Conservation (phyloP, 2,888 invertebrate species). For the Rhamnusium bicolor region DNA sequence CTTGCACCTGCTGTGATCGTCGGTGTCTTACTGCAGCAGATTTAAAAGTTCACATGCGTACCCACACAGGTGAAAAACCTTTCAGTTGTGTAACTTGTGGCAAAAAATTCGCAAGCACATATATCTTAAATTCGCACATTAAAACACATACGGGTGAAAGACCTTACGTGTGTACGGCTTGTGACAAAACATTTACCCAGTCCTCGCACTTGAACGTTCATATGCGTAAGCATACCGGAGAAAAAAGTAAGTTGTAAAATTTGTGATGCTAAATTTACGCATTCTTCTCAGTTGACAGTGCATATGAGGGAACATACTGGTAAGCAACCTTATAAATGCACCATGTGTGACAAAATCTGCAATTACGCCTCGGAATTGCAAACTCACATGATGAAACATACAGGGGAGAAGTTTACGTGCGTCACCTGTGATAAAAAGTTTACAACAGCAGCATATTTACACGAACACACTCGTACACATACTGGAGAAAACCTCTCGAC, state of each 20-base stretch:
- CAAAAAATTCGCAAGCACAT: constrained; percentile 76
- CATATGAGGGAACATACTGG: constrained; percentile 69
- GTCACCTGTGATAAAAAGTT: constrained; percentile 67
- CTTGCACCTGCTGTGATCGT: constrained; percentile 72
- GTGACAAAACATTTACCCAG: constrained; percentile 77
- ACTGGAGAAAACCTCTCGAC: constrained; percentile 70
- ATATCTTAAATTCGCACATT: constrained; percentile 75
- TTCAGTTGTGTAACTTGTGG: constrained; percentile 65
- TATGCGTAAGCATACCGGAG: constrained; percentile 75
- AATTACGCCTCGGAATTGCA: constrained; percentile 66
- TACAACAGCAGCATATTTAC: constrained; percentile 65
- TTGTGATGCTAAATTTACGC: constrained; percentile 66
- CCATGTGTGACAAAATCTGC: constrained; percentile 67
- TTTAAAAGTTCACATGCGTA: constrained; percentile 72
- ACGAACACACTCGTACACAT: constrained; percentile 64
- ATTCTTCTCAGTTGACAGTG: constrained; percentile 68
- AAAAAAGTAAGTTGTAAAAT: constrained; percentile 68
- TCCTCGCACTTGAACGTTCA: constrained; percentile 76
- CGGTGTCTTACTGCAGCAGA: constrained; percentile 73
- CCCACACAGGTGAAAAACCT: constrained; percentile 68
- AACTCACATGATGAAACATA: constrained; percentile 67
- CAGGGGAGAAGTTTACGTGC: constrained; percentile 66
- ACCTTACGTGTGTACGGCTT: constrained; percentile 74
- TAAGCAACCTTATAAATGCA: constrained; percentile 68
- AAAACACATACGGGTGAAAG: constrained; percentile 78